Percentiles rank a stretch among this genome's conserved stretches.
Evolutionary conservation across 2,113 vertebrate genomes (phyloP).

Genomic region (Isichthys henryi): DNA sequence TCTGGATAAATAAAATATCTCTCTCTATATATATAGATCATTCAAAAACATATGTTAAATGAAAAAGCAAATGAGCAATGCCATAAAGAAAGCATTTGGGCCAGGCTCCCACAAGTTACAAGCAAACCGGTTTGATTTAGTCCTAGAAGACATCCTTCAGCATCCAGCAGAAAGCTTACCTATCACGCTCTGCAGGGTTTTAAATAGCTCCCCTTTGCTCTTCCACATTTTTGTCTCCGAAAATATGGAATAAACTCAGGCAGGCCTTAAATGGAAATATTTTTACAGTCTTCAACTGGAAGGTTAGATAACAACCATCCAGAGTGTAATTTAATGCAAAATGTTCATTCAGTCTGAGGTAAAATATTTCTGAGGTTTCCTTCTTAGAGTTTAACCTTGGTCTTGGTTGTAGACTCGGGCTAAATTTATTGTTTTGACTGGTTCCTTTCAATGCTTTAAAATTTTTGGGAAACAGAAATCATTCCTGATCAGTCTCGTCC

Average conservation of each 20-base stretch:
- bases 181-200: constrained; percentile 47
- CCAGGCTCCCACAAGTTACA: background rate
- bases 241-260: constrained; percentile 56
- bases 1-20: no score
- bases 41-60: background rate
- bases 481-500: constrained; percentile 45
- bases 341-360: constrained; percentile 41
- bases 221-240: constrained; percentile 32
- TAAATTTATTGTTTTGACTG: constrained; percentile 57
- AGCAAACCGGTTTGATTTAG: background rate
- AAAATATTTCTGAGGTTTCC: constrained; percentile 59
- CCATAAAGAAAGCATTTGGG: background rate
- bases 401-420: constrained; percentile 46
- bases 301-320: constrained; percentile 44
- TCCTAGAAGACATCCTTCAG: background rate
- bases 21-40: background rate
- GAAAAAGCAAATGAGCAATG: background rate
- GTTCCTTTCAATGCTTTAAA: constrained; percentile 41
- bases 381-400: constrained; percentile 49
- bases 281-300: constrained; percentile 48
- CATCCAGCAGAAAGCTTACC: constrained; percentile 43
- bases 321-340: constrained; percentile 46
- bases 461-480: constrained; percentile 44
- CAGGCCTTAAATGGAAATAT: constrained; percentile 60
- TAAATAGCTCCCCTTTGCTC: constrained; percentile 55